phyloP scores from a whole-genome alignment of 2,888 invertebrate genomes.

The Dolomedes plantarius region DNA sequence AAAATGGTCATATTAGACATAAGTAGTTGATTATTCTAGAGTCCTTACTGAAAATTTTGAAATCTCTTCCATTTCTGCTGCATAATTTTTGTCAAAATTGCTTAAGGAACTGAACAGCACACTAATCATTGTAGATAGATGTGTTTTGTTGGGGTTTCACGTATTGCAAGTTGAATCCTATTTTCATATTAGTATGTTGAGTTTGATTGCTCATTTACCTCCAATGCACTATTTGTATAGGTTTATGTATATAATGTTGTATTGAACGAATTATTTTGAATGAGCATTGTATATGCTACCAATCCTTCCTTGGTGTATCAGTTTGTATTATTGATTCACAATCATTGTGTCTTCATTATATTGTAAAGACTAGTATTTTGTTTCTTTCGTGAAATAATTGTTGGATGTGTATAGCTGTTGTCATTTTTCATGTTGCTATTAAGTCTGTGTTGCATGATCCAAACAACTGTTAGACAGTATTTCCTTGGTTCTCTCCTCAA shows the following conservation, averaged over 20 bases:
- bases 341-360: not conserved
- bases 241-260: not conserved
- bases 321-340: not conserved
- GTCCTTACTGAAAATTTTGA: too few relatives aligned
- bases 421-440: not conserved
- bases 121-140: too few relatives aligned
- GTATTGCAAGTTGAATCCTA: too few relatives aligned
- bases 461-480: not conserved
- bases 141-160: too few relatives aligned
- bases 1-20: too few relatives aligned
- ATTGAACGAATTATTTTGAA: not conserved
- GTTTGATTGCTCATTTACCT: not conserved
- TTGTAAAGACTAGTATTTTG: not conserved
- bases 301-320: too few relatives aligned
- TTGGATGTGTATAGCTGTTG: not conserved
- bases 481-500: not conserved
- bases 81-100: too few relatives aligned
- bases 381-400: not conserved
- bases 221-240: not conserved
- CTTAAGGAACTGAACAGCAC: too few relatives aligned
- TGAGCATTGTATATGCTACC: not conserved
- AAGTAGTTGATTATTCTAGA: too few relatives aligned
- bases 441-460: not conserved
- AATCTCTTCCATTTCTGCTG: too few relatives aligned
- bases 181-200: too few relatives aligned